Percentiles rank a stretch among this genome's conserved stretches.
phyloP scores from a whole-genome alignment of 2,888 invertebrate species.

The Ochlodes sylvanus region DNA sequence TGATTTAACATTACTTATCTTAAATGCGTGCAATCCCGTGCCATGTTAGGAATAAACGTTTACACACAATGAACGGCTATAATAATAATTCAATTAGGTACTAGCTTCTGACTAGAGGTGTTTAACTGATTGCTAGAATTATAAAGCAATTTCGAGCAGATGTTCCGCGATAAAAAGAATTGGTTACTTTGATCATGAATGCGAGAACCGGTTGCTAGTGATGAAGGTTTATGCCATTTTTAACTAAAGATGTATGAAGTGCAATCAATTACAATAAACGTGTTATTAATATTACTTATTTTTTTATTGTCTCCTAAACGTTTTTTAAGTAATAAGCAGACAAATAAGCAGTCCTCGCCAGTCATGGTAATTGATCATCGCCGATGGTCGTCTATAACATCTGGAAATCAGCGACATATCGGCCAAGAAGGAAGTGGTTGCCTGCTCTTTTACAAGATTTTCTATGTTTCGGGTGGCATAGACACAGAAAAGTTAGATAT shows the following conservation, averaged over 20 bases:
- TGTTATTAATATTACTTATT: not conserved
- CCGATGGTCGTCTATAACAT: too few relatives aligned
- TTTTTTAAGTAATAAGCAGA: too few relatives aligned
- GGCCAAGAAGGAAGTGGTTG: too few relatives aligned
- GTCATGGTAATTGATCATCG: too few relatives aligned
- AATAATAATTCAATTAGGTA: slow-evolving; percentile 23
- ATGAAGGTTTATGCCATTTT: slow-evolving; percentile 6
- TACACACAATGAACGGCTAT: not conserved
- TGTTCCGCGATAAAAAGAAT: slow-evolving; percentile 7
- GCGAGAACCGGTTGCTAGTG: not conserved
- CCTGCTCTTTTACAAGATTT: too few relatives aligned
- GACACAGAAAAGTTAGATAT: too few relatives aligned
- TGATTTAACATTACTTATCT: not conserved
- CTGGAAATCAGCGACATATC: too few relatives aligned
- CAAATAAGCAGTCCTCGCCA: too few relatives aligned
- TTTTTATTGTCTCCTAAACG: too few relatives aligned
- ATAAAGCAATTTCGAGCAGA: slow-evolving; percentile 31
- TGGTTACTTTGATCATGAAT: not conserved
- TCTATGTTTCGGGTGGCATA: too few relatives aligned
- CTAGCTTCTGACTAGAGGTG: slow-evolving; percentile 1
- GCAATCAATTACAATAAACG: not conserved
- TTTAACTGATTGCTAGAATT: slow-evolving; percentile 27
- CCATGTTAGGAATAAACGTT: not conserved
- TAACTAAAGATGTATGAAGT: not conserved
- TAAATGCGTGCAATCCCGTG: not conserved